Evolutionary conservation across 2,113 vertebrate genomes (phyloP).

Genomic region (Antennarius striatus): DNA sequence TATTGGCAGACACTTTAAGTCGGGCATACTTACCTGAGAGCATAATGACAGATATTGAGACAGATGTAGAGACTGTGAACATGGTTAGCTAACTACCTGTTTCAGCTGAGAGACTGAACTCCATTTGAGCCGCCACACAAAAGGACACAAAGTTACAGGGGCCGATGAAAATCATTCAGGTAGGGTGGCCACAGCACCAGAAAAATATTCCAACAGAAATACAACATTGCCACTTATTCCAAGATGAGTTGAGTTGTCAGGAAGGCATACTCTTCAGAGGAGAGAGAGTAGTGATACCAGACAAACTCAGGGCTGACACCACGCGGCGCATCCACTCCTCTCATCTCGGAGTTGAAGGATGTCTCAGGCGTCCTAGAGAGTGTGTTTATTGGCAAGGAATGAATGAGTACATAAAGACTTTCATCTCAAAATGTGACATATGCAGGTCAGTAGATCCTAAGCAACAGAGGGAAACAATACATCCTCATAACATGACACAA

Average conservation of each 20-base stretch:
- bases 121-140: no score
- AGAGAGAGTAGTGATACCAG: neutral
- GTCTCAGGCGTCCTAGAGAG: neutral
- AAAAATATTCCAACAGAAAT: neutral
- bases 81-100: conserved; percentile 2
- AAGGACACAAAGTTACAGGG: neutral
- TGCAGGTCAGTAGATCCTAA: no score
- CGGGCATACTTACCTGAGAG: neutral
- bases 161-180: neutral
- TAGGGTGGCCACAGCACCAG: neutral
- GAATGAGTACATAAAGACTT: no score
- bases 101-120: neutral
- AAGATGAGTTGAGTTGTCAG: neutral
- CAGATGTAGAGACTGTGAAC: conserved; percentile 4
- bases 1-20: neutral
- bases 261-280: neutral
- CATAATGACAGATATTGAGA: neutral
- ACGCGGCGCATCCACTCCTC: neutral
- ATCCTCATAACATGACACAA: no score
- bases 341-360: neutral
- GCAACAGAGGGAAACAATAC: neutral
- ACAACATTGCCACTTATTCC: neutral
- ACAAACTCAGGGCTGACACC: neutral
- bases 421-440: no score
- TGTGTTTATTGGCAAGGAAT: neutral